Base-by-base conservation (phyloP, 2,113 vertebrate genomes). In the Atractosteus spatula region DNA sequence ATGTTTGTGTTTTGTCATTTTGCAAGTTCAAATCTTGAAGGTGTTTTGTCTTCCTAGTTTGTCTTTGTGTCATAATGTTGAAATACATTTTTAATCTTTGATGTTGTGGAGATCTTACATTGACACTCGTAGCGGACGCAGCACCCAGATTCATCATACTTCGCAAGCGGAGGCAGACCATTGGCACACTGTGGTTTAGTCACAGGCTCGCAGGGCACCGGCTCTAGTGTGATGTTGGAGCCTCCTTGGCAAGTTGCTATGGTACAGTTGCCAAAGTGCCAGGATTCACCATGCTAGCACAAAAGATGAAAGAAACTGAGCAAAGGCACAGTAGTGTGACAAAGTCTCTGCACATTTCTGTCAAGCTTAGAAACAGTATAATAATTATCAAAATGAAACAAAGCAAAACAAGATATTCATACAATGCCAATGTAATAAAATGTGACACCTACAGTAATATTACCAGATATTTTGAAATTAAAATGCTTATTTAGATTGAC, bases 91-190 rank as follows among this genome's bases (percentile, higher is more conserved):
- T 64, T 17, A 13, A 73, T 47, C 8, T 7, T 29, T 29, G 17
- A 0, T 29, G 17, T 61, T 57, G 42, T 29, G 4, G 12, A 0
- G 17, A 12, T 78, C 96, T 96, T 88, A 98, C 96, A 97, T 77
- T 92, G 87, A 79, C 96, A 98, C 44, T 95, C 84, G 8, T 94
- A 91, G 3, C 83, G 79, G 4, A 71, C 76, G 77, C 96, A 98
- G 74, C 96, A 97, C 70, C 83, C 79, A 0, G 91, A 88, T 7
- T 80, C 71, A 57, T 93, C 88, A 6, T 68, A 72, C 73, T 93
- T 89, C 74, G 87, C 73, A 12, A 89, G 0, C 3, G 94, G 61
- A 0, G 85, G 89, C 41, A 92, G 90, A 43, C 85, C 90, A 17
- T 95, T 97, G 10, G 86, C 83, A 42, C 96, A 98, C 2, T 78